Evolutionary conservation across 2,797 vertebrate genomes (phyloP), one percentile per base, ranked within the genome.

Genomic region (Argyrosomus regius): DNA sequence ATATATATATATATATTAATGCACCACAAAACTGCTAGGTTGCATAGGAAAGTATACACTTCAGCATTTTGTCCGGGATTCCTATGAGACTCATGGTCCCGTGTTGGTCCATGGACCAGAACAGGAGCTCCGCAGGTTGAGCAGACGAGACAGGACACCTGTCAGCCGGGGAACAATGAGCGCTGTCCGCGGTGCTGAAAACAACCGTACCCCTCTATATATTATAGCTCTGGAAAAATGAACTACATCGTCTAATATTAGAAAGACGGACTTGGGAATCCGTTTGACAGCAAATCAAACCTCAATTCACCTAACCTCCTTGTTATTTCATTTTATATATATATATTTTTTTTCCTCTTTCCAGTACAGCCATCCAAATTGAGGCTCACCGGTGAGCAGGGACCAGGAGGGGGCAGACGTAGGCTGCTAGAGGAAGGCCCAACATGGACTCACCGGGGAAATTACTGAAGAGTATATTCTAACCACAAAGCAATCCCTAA

Each of bases 151-250:
- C 56, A 52, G 54, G 24, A 67, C 67, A 45, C 28, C 41, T 28
- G 39, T 13, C 48, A 58, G 49, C 10, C 9, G 2, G 26, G 59
- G 46, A 73, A 76, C 78, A 62, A 72, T 54, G 65, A 50, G 75
- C 62, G 77, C 92, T 95, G 88, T 93, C 93, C 90, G 49, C 6
- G 89, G 93, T 94, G 86, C 94, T 94, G 92, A 94, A 92, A 80
- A 18, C 54, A 31, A 52, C 24, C 0, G 1, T 0, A 1, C 20
- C 4, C 31, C 10, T 12, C n/a, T 28, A 11, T 28, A 16, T 28
- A 26, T 13, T 6, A 13, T 48, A 62, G 8, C 56, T 53, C 48
- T 9, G 24, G 39, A 35, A 7, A 68, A 67, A 73, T 39, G 1
- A 52, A 45, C 67, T 8, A 31, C 56, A 54, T 68, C 6, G 65